Conservation (phyloP, 2,888 invertebrate genomes). For the Nephrotoma flavescens region DNA sequence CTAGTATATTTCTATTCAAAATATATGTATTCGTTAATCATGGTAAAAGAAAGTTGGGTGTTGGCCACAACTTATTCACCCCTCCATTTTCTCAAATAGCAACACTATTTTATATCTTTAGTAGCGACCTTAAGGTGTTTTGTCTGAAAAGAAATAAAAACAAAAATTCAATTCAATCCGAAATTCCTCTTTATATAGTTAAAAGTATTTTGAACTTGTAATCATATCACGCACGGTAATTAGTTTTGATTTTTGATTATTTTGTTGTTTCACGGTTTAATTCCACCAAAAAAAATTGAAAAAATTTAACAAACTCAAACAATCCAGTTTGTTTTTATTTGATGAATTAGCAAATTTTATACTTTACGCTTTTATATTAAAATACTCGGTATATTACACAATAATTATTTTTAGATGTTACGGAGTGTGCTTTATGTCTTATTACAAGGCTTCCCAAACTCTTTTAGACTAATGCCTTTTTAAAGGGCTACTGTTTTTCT, state of each 20-base stretch:
- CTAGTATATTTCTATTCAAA: too few species aligned
- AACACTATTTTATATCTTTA: too few species aligned
- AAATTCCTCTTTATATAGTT: not conserved
- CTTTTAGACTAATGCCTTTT: too few species aligned
- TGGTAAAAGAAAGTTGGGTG: too few species aligned
- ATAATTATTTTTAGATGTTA: too few species aligned
- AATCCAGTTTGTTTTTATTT: not conserved
- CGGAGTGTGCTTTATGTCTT: too few species aligned
- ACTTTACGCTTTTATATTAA: not conserved
- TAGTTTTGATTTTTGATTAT: not conserved
- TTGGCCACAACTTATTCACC: too few species aligned
- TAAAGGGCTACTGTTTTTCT: too few species aligned
- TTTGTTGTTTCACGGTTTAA: not conserved
- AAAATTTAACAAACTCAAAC: not conserved
- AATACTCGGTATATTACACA: not conserved
- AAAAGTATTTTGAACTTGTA: not conserved
- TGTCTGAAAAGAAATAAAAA: not conserved
- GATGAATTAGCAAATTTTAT: not conserved
- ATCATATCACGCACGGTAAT: not conserved
- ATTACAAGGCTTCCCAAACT: too few species aligned
- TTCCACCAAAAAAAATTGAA: not conserved
- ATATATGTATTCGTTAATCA: too few species aligned
- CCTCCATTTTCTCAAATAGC: too few species aligned
- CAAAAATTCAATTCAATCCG: not conserved
- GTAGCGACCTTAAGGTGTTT: not conserved